Evolutionary conservation across 2,888 invertebrate genomes (phyloP).

Genomic region (Eledona agricola): DNA sequence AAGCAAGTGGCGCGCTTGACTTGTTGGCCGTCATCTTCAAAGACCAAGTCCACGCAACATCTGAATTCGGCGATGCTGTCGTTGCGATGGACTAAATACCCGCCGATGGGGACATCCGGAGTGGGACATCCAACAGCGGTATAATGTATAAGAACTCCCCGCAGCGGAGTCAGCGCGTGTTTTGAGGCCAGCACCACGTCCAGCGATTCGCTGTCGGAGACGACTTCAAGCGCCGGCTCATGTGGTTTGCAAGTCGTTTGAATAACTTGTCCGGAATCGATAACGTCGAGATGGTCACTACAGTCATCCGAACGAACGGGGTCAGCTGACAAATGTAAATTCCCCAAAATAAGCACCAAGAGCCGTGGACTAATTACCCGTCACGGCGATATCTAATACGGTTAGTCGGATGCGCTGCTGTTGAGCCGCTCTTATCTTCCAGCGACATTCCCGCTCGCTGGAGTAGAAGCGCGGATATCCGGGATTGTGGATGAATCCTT

Average conservation of each 20-base stretch:
- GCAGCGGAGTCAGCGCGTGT: constrained; percentile 63
- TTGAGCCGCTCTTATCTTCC: constrained; percentile 70
- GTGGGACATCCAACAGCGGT: constrained; percentile 74
- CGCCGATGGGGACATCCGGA: constrained; percentile 71
- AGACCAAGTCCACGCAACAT: constrained; percentile 74
- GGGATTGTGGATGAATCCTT: constrained; percentile 75
- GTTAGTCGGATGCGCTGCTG: constrained; percentile 73
- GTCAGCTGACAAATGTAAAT: constrained; percentile 61
- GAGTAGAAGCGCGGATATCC: constrained; percentile 81
- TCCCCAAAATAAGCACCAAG: not conserved
- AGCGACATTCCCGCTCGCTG: constrained; percentile 72
- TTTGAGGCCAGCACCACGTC: constrained; percentile 52
- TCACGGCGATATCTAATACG: constrained; percentile 72
- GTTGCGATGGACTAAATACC: constrained; percentile 73
- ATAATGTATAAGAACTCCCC: constrained; percentile 72
- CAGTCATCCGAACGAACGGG: constrained; percentile 57
- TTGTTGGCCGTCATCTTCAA: constrained; percentile 72
- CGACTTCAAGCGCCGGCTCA: constrained; percentile 64
- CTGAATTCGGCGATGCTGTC: constrained; percentile 72
- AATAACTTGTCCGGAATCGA: constrained; percentile 64
- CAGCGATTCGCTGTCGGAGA: constrained; percentile 64
- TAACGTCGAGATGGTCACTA: constrained; percentile 65
- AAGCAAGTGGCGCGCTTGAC: constrained; percentile 72
- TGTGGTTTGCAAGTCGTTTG: constrained; percentile 67
- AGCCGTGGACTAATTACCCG: constrained; percentile 13